Evolutionary conservation across 2,113 vertebrate genomes (phyloP).

Genomic region (Phainopepla nitens): DNA sequence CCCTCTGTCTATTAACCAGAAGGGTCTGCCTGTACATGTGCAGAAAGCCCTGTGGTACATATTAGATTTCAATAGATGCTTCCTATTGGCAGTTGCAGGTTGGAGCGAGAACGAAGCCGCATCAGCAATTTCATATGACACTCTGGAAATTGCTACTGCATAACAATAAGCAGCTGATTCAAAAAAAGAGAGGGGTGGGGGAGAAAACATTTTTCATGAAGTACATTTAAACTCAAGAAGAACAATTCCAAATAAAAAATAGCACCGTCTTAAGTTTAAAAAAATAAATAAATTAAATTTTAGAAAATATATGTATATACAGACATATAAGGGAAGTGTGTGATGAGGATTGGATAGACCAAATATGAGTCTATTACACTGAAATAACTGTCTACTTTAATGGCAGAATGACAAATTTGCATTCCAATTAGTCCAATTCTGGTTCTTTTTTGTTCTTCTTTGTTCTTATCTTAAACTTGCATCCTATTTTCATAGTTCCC

Average conservation of each 20-base stretch:
- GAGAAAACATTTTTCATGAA: neutral
- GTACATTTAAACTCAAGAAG: neutral
- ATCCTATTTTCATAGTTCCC: neutral
- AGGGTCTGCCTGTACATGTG: neutral
- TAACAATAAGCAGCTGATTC: constrained; percentile 64
- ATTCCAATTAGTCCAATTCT: constrained; percentile 25
- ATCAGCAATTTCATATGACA: constrained; percentile 74
- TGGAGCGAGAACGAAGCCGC: constrained; percentile 52
- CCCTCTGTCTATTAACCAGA: neutral
- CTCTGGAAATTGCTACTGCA: constrained; percentile 69
- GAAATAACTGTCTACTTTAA: constrained; percentile 19
- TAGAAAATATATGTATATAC: neutral
- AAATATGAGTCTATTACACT: neutral
- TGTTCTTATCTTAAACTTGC: constrained; percentile 49
- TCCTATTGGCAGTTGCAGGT: constrained; percentile 48
- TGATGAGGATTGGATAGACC: neutral
- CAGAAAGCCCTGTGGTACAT: neutral
- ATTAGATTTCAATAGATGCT: constrained; percentile 18
- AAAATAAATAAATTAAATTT: neutral
- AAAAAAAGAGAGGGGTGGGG: neutral
- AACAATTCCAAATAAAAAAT: neutral
- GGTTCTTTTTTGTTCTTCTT: neutral
- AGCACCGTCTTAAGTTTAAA: neutral
- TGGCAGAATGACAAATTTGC: neutral
- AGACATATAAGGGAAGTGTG: neutral